A percentile compares a stretch with the other conserved stretches of the same genome.
phyloP scores from a whole-genome alignment of 2,113 vertebrate species.

The Misgurnus mizolepis region DNA sequence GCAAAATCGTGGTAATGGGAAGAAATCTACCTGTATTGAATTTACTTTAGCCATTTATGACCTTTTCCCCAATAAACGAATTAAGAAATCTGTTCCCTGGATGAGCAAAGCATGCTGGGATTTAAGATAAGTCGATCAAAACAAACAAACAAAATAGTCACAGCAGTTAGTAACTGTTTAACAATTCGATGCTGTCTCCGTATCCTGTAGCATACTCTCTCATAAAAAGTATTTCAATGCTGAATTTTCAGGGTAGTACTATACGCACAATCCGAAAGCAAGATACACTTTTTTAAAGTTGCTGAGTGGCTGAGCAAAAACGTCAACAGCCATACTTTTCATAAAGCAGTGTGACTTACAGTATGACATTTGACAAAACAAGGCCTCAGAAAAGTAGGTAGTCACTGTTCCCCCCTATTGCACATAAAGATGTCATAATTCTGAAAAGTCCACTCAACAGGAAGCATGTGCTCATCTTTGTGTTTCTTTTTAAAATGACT shows the following conservation, averaged over 20 bases:
- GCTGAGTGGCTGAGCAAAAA: no score
- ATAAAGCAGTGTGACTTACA: no score
- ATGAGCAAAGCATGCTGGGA: constrained; percentile 89
- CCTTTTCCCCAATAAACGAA: not conserved
- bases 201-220: not conserved
- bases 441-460: not conserved
- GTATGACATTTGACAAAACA: no score
- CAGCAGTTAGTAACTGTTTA: not conserved
- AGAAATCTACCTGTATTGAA: no score
- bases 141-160: not conserved
- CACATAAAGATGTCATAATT: not conserved
- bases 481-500: not conserved
- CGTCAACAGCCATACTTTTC: no score
- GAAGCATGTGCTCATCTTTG: not conserved
- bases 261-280: no score
- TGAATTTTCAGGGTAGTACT: no score
- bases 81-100: constrained; percentile 89
- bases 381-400: no score
- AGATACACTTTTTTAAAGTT: no score
- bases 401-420: no score
- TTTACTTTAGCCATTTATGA: no score
- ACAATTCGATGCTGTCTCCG: not conserved
- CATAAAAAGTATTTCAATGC: not conserved
- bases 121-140: constrained; percentile 79
- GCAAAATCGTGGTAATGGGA: no score